Percentiles rank a stretch among this genome's conserved stretches.
Evolutionary conservation across 2,113 vertebrate species (phyloP).

Genomic region (Piprites chloris): DNA sequence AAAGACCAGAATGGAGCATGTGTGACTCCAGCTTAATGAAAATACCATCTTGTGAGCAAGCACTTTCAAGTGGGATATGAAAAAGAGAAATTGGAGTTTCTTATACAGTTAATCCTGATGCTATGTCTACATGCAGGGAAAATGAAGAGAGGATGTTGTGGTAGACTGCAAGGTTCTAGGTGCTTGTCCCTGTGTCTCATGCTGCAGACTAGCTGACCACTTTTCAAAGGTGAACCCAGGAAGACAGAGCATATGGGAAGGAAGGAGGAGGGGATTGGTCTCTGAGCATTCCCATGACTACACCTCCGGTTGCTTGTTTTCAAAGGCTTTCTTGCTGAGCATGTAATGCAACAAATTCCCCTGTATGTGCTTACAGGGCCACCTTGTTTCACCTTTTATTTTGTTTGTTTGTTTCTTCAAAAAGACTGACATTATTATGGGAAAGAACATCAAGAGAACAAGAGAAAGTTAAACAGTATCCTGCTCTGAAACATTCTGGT

Average conservation of each 20-base stretch:
- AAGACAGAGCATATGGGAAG: not conserved
- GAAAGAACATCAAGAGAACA: not conserved
- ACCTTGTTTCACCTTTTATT: not conserved
- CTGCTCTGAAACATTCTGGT: slow-evolving; percentile 9
- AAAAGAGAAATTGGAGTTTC: not conserved
- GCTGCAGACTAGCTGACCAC: not conserved
- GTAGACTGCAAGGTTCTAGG: not conserved
- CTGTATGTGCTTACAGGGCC: not conserved
- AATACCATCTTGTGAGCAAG: not conserved
- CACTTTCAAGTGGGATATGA: not conserved
- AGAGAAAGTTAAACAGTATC: not conserved
- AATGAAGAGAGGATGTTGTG: not conserved
- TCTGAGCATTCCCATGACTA: not conserved
- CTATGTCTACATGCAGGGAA: not conserved
- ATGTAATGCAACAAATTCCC: not conserved
- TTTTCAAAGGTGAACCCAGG: not conserved
- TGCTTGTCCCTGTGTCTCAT: not conserved
- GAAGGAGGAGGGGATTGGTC: not conserved
- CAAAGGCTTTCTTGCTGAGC: not conserved
- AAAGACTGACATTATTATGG: not conserved
- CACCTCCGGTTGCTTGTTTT: not conserved
- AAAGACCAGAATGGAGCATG: not conserved
- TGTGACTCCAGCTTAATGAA: not conserved
- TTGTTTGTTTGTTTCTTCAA: not conserved
- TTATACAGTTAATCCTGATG: not conserved